These are phyloP conservation scores for Adelosebastes latens DNA, from an alignment of 2,797 vertebrate species.

Conservation along the genomic window DNA sequence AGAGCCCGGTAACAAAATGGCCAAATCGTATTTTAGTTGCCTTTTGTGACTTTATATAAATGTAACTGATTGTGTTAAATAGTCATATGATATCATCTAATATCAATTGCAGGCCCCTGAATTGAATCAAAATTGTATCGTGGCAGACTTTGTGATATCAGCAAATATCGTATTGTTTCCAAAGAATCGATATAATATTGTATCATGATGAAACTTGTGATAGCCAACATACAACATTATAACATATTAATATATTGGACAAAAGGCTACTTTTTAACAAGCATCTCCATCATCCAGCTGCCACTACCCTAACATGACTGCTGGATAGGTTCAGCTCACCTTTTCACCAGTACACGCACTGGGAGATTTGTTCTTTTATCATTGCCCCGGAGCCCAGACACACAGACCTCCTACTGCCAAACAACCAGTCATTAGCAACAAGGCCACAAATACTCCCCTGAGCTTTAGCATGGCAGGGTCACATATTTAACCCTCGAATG, in stretches of 20 bases:
- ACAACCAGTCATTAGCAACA: conserved; percentile 61
- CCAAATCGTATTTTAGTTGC: no score
- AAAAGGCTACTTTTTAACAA: not conserved
- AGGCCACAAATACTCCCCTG: conserved; percentile 58
- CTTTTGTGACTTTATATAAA: no score
- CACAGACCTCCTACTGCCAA: conserved; percentile 29
- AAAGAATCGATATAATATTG: no score
- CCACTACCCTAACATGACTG: not conserved
- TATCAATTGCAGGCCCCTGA: no score
- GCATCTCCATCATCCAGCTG: not conserved
- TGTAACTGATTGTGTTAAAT: no score
- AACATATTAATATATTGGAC: not conserved
- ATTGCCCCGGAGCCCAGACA: conserved; percentile 16
- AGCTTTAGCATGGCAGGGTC: conserved; percentile 66
- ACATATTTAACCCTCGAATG: conserved; percentile 74
- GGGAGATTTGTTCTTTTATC: conserved; percentile 23
- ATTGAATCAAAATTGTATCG: no score
- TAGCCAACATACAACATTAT: not conserved
- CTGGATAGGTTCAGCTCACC: not conserved
- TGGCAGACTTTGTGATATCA: no score
- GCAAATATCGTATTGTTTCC: no score
- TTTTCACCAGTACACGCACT: not conserved
- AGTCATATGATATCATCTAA: no score
- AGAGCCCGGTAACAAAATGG: no score
- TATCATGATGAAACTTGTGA: not conserved